These are phyloP conservation scores for Pipistrellus kuhlii DNA, from an alignment of 2,797 vertebrate genomes.

Conservation along the genomic window DNA sequence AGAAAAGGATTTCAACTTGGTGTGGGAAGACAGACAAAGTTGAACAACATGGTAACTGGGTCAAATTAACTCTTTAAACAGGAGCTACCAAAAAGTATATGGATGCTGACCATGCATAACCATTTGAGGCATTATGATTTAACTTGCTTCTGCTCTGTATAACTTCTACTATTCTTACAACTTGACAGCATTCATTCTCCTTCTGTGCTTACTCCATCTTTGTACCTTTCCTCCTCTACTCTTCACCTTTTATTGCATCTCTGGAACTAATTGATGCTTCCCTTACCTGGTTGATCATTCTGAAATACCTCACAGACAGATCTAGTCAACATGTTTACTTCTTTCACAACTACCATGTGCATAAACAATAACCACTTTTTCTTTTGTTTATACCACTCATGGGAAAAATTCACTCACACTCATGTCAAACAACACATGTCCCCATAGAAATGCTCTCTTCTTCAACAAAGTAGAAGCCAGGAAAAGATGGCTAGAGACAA, in stretches of 20 bases:
- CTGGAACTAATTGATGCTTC: background rate
- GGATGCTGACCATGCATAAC: background rate
- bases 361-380: background rate
- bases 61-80: slow-evolving; percentile 74
- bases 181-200: background rate
- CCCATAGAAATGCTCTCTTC: background rate
- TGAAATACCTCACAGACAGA: background rate
- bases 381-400: background rate
- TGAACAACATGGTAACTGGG: slow-evolving; percentile 66
- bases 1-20: slow-evolving; percentile 49
- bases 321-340: background rate
- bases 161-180: background rate
- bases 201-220: background rate
- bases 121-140: background rate
- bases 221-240: background rate
- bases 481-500: background rate
- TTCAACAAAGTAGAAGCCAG: slow-evolving; percentile 39
- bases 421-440: background rate
- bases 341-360: background rate
- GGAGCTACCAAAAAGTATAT: background rate
- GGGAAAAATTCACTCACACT: background rate
- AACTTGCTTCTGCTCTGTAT: background rate
- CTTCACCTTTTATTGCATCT: background rate
- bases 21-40: slow-evolving; percentile 78
- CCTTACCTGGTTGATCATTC: background rate